phyloP scores from a whole-genome alignment of 35 echinoderm and acorn worm species.

The Lytechinus pictus region DNA sequence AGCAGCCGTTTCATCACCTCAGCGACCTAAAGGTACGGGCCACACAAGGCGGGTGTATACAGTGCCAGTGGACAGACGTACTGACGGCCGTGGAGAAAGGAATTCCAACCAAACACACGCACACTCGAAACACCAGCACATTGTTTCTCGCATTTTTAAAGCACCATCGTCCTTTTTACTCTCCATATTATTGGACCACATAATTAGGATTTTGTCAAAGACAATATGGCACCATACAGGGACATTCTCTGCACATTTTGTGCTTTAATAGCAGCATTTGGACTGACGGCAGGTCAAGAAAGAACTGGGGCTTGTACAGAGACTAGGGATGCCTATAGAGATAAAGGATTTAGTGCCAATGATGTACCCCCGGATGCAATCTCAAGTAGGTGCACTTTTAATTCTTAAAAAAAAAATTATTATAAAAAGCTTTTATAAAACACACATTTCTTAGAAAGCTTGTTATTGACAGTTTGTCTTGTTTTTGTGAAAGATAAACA shows the following conservation, averaged over 20 bases:
- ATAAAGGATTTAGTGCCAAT: slow-evolving; percentile 68
- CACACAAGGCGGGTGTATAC: neutral
- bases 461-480: too few species aligned
- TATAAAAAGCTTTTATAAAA: too few species aligned
- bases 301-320: slow-evolving; percentile 50
- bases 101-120: neutral
- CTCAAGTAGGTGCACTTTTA: slow-evolving; percentile 55
- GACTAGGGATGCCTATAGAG: slow-evolving; percentile 53
- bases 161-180: neutral
- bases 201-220: slow-evolving; percentile 18
- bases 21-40: neutral
- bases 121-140: neutral
- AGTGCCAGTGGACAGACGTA: neutral
- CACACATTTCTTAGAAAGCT: too few species aligned
- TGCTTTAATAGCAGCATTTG: slow-evolving; percentile 44
- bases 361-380: slow-evolving; percentile 56
- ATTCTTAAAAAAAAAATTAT: too few species aligned
- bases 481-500: too few species aligned
- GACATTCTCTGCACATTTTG: slow-evolving; percentile 29
- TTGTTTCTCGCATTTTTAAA: neutral
- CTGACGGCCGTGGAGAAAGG: neutral
- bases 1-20: neutral
- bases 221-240: slow-evolving; percentile 4
- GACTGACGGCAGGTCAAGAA: slow-evolving; percentile 3
- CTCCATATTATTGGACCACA: neutral